Conservation (phyloP, 2,888 invertebrate species). For the Limnephilus rhombicus region DNA sequence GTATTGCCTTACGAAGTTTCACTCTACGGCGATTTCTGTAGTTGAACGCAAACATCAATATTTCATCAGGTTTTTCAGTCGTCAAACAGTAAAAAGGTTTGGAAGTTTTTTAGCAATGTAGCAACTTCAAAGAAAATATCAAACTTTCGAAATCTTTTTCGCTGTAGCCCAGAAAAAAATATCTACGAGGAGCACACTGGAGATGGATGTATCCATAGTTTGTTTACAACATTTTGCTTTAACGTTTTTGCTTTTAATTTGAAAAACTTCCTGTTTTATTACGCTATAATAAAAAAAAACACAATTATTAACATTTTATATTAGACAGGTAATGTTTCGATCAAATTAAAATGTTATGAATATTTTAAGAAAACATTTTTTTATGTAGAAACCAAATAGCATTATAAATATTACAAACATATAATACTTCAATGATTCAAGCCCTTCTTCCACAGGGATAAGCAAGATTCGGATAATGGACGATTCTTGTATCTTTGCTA, state of each 20-base stretch:
- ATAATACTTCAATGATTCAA: too few relatives aligned
- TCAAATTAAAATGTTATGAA: too few relatives aligned
- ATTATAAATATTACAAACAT: too few relatives aligned
- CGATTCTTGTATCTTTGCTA: too few relatives aligned
- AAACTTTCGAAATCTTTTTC: neutral
- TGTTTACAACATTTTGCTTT: neutral
- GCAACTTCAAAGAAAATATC: constrained; percentile 29
- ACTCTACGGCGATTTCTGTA: constrained; percentile 2
- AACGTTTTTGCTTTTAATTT: neutral
- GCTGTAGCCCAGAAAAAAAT: neutral
- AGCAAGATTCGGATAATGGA: too few relatives aligned
- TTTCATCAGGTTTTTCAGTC: constrained; percentile 27
- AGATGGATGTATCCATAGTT: neutral
- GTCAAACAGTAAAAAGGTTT: neutral
- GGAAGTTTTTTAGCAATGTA: constrained; percentile 28
- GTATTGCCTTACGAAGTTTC: constrained; percentile 3
- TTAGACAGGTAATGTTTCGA: too few relatives aligned
- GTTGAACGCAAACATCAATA: constrained; percentile 36
- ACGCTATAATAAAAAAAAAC: too few relatives aligned
- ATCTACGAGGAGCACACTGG: neutral
- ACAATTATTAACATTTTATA: too few relatives aligned
- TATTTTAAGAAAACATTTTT: too few relatives aligned
- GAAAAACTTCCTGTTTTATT: too few relatives aligned
- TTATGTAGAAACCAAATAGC: too few relatives aligned
- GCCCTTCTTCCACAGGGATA: too few relatives aligned